These are phyloP conservation scores for Drosophila sucinea DNA, from an alignment of 1,140 invertebrate species.

Conservation along the genomic window DNA sequence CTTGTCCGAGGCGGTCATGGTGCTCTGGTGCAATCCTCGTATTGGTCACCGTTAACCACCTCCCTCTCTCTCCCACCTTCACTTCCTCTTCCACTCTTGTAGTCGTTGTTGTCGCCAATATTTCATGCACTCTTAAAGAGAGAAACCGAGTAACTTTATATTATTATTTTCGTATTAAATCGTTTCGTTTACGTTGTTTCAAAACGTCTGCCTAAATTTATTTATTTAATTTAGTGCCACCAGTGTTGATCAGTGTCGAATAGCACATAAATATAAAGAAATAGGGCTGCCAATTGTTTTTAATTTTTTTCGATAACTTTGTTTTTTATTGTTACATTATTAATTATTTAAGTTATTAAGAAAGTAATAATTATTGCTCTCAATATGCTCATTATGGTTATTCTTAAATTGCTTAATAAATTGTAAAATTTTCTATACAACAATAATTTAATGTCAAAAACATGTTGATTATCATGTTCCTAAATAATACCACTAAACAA, in stretches of 20 bases:
- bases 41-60: constrained; percentile 7
- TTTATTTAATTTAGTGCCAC: constrained; percentile 11
- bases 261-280: not conserved
- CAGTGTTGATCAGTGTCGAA: not conserved
- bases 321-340: too few species aligned
- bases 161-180: not conserved
- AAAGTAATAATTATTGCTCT: too few species aligned
- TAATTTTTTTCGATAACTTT: too few species aligned
- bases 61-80: not conserved
- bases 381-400: too few species aligned
- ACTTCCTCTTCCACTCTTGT: not conserved
- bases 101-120: not conserved
- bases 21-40: constrained; percentile 25
- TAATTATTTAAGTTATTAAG: too few species aligned
- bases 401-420: too few species aligned
- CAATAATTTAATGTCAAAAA: too few species aligned
- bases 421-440: too few species aligned
- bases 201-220: constrained; percentile 6
- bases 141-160: not conserved
- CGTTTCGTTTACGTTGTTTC: constrained; percentile 4
- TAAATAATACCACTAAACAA: too few species aligned
- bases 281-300: not conserved
- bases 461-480: too few species aligned
- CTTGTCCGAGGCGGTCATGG: constrained; percentile 76
- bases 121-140: not conserved